Conservation (phyloP, 1,140 invertebrate genomes). For the Ceratosolen fusciceps region DNA sequence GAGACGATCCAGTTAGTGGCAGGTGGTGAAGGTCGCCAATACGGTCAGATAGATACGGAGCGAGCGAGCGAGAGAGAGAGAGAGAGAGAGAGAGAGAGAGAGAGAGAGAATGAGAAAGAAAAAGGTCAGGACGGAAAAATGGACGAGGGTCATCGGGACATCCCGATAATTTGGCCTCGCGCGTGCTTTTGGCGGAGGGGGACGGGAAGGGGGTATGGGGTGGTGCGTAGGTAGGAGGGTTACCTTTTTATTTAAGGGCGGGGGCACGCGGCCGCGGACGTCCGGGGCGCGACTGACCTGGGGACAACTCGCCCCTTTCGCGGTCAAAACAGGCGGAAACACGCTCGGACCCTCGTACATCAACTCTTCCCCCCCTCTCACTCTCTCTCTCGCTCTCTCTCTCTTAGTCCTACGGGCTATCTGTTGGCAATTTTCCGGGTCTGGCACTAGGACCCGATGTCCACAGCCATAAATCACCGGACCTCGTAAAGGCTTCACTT, state of each 20-base stretch:
- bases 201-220: too few species aligned
- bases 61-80: background rate
- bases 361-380: too few species aligned
- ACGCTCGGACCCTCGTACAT: slow-evolving; percentile 70
- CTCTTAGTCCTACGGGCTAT: too few species aligned
- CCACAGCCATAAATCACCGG: slow-evolving; percentile 26
- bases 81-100: background rate
- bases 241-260: slow-evolving; percentile 31
- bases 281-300: slow-evolving; percentile 66
- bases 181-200: slow-evolving; percentile 40
- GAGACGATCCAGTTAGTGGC: slow-evolving; percentile 37
- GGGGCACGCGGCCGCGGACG: slow-evolving; percentile 16
- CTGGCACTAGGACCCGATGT: background rate
- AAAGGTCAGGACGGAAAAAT: background rate
- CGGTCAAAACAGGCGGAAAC: slow-evolving; percentile 73
- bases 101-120: too few species aligned
- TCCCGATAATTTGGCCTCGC: slow-evolving; percentile 64
- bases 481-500: slow-evolving; percentile 21
- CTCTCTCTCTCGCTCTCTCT: too few species aligned
- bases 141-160: slow-evolving; percentile 45
- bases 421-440: slow-evolving; percentile 46
- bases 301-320: slow-evolving; percentile 67
- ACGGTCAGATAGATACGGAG: background rate
- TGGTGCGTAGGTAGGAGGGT: too few species aligned
- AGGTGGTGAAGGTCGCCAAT: background rate